Conservation (phyloP, 1,140 invertebrate species). For the Bactericera cockerelli region DNA sequence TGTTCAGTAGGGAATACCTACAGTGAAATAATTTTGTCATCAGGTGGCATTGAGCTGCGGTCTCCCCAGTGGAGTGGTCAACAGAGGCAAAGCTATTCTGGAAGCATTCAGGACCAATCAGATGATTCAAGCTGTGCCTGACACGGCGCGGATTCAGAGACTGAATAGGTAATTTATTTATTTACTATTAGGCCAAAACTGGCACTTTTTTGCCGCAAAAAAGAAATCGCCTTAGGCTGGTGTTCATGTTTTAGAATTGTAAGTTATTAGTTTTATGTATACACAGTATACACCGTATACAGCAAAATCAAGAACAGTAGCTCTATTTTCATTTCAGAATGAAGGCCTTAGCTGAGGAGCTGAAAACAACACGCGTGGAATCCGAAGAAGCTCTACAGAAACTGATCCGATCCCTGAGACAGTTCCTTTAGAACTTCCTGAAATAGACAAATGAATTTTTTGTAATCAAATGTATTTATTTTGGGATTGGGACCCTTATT, state of each 20-base stretch:
- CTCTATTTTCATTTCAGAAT: not conserved
- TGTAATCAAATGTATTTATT: no score
- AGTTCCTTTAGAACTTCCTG: not conserved
- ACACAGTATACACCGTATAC: no score
- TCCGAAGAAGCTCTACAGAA: not conserved
- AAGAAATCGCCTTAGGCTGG: no score
- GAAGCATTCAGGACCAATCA: not conserved
- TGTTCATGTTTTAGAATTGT: no score
- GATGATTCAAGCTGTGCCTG: not conserved
- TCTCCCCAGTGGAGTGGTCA: not conserved
- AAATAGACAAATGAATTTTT: no score
- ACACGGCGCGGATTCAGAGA: not conserved
- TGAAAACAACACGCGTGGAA: not conserved
- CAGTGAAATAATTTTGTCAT: no score
- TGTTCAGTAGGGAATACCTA: not conserved
- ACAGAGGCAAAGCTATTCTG: not conserved
- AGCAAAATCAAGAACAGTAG: no score
- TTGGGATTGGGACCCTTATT: no score
- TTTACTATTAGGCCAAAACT: not conserved
- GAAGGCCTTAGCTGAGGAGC: not conserved
- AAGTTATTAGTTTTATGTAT: no score
- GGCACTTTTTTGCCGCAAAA: not conserved
- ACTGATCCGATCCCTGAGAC: not conserved
- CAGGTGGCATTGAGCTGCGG: not conserved
- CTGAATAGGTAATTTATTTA: not conserved